Evolutionary conservation across 2,888 invertebrate species (phyloP).

Genomic region (Cerceris rybyensis): DNA sequence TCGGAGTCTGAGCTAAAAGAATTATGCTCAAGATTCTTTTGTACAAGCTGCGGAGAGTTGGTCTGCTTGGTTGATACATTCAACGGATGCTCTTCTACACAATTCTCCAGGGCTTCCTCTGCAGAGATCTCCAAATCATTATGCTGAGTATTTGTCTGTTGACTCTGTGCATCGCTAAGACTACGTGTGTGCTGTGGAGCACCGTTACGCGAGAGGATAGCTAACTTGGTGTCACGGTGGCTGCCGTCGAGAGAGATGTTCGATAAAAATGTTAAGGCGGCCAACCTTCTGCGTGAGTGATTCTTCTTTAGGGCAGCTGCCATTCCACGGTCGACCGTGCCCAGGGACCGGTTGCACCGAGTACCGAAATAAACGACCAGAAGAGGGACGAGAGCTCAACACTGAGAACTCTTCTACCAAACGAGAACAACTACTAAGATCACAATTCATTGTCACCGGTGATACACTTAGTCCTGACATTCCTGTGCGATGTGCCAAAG

Average conservation of each 20-base stretch:
- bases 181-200: constrained; percentile 53
- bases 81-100: constrained; percentile 56
- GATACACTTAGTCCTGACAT: constrained; percentile 77
- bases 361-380: constrained; percentile 49
- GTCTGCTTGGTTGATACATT: constrained; percentile 35
- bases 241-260: constrained; percentile 97
- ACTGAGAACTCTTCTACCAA: constrained; percentile 57
- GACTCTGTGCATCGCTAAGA: constrained; percentile 66
- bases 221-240: constrained; percentile 88
- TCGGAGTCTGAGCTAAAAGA: constrained; percentile 91
- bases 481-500: constrained; percentile 58
- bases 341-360: constrained; percentile 39
- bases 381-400: constrained; percentile 27
- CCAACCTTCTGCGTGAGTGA: constrained; percentile 92
- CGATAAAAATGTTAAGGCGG: constrained; percentile 96
- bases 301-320: constrained; percentile 84
- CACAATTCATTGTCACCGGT: constrained; percentile 77
- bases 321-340: constrained; percentile 78
- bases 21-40: constrained; percentile 76
- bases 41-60: constrained; percentile 58
- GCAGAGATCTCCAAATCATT: constrained; percentile 64
- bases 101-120: constrained; percentile 79
- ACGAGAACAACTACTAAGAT: constrained; percentile 73
- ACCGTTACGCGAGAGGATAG: constrained; percentile 79
- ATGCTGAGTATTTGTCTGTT: constrained; percentile 56